Base-by-base conservation (phyloP, 1,140 invertebrate genomes). In the Atta cephalotes region DNA sequence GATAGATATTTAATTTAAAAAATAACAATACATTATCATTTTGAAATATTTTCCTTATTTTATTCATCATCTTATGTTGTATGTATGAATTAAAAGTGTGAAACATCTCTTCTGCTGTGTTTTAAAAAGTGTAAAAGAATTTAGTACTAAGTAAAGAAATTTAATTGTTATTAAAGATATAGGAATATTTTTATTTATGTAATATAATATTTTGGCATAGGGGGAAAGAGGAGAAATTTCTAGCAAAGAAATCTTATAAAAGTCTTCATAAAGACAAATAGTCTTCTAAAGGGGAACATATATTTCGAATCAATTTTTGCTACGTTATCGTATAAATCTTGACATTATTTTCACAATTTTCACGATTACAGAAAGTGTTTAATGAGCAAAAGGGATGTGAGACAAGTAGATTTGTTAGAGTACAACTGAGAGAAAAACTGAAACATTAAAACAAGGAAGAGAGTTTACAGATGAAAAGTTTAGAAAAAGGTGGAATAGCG, bases 261-360 rank as follows among this genome's bases (percentile, higher is more conserved):
- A 80, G 31, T 31, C 12, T 66, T 31, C 12, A 5, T 35, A 4
- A 66, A 53, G 9, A 25, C 21, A 31, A 0, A 18, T 12, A 18
- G 0, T 56, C 7, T 35, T 76, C 45, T 49, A 60, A 87, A 90
- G 51, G 79, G 10, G 4, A 21, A 10, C 18, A 53, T 39, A 1
- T 45, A 87, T 88, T 90, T 92, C 89, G 87, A 80, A 63, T 71
- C 78, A 77, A 86, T 92, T 65, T 65, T 45, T 12, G 39, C 35
- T 89, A 92, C 89, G 89, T 91, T 87, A 92, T 85, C 86, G 79
- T 90, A 91, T 92, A 88, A 90, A 93, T 87, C 92, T 90, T 91
- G 86, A 74, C 90, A 92, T 90, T 92, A 91, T 93, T 93, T 93
- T 92, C 90, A 86, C 88, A 89, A 85, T 87, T 80, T 89, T 80